Conservation (phyloP, 2,113 vertebrate genomes). For the Stomatorhinus ivindoensis region DNA sequence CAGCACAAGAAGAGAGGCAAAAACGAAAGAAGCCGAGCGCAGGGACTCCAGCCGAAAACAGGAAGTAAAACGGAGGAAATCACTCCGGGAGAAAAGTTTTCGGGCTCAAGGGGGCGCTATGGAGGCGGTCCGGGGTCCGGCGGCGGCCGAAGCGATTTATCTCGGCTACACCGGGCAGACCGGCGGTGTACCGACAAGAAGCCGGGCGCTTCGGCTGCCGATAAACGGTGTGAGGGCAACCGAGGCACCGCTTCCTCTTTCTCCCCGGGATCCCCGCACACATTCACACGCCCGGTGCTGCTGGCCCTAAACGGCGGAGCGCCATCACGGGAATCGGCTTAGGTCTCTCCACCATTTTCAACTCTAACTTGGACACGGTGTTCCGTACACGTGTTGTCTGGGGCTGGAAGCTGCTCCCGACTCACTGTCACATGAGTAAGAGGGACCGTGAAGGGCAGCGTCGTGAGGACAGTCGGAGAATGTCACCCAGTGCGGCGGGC, state of each 20-base stretch:
- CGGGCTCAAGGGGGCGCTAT: constrained; percentile 37
- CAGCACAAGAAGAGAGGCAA: background rate
- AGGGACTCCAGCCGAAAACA: constrained; percentile 45
- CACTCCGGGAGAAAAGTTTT: constrained; percentile 41
- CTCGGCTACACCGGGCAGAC: background rate
- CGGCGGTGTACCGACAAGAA: background rate
- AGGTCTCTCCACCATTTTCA: background rate
- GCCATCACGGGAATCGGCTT: background rate
- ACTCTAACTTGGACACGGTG: background rate
- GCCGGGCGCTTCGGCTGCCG: background rate
- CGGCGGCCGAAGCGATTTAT: background rate
- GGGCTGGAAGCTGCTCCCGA: background rate
- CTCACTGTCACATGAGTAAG: background rate
- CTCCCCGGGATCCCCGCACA: background rate
- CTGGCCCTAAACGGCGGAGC: background rate
- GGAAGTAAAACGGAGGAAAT: constrained; percentile 46
- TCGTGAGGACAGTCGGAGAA: background rate
- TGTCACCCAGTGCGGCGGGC: background rate
- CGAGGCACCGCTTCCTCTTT: background rate
- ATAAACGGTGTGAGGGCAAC: background rate
- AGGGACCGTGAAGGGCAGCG: background rate
- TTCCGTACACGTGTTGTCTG: background rate
- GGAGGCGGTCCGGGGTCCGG: constrained; percentile 22
- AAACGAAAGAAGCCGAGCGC: constrained; percentile 22
- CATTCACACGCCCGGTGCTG: background rate